A percentile compares a stretch with the other conserved stretches of the same genome.
phyloP scores from a whole-genome alignment of 2,113 vertebrate genomes.

The Hemicordylus capensis region DNA sequence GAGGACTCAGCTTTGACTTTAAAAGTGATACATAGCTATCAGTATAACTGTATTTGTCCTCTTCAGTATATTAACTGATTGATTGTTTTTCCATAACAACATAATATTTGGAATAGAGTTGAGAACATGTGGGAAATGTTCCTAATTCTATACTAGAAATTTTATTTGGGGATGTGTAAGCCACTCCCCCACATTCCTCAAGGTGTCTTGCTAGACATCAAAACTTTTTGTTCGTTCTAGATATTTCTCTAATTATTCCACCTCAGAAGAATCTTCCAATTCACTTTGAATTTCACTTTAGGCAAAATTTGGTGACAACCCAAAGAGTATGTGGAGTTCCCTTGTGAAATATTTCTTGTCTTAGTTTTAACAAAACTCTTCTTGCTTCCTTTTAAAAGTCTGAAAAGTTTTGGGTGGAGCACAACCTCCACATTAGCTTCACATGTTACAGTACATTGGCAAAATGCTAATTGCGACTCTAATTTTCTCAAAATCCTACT shows the following conservation, averaged over 20 bases:
- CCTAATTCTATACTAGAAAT: not conserved
- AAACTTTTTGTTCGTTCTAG: not conserved
- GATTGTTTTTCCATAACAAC: too few relatives aligned
- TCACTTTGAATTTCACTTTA: not conserved
- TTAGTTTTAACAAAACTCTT: not conserved
- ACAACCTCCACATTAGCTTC: too few relatives aligned
- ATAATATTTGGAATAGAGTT: not conserved
- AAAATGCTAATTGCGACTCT: not conserved
- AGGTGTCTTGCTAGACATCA: not conserved
- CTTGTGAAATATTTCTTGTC: not conserved
- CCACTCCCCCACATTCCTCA: not conserved
- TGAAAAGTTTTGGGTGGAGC: not conserved
- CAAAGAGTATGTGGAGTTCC: not conserved
- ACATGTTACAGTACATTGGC: not conserved
- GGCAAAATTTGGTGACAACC: not conserved
- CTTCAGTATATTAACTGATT: too few relatives aligned
- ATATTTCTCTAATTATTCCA: not conserved
- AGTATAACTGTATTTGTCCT: too few relatives aligned
- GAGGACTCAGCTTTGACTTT: too few relatives aligned
- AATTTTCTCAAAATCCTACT: not conserved
- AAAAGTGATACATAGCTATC: too few relatives aligned
- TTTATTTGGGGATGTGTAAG: not conserved
- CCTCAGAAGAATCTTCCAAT: not conserved
- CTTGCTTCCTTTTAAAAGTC: not conserved
- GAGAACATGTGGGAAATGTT: not conserved